Conservation (phyloP, 1,140 invertebrate species). For the Cotesia typhae region DNA sequence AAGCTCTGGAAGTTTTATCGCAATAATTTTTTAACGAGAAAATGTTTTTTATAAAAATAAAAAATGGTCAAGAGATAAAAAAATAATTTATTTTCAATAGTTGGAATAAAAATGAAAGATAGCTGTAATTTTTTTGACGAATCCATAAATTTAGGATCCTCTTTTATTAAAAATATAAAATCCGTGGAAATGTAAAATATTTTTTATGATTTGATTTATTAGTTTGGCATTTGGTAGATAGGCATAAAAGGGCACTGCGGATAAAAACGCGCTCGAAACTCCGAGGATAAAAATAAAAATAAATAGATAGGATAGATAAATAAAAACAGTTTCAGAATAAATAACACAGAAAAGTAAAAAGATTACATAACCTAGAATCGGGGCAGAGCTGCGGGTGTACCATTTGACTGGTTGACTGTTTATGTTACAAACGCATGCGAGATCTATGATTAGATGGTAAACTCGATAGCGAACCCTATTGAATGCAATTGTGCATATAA, state of each 20-base stretch:
- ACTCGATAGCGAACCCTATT: constrained; percentile 39
- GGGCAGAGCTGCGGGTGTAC: constrained; percentile 51
- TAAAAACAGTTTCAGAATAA: not conserved
- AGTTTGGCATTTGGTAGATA: constrained; percentile 40
- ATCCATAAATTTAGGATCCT: not conserved
- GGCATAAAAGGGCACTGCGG: constrained; percentile 42
- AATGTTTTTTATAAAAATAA: too few relatives aligned
- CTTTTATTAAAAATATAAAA: constrained; percentile 6
- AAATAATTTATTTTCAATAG: too few relatives aligned
- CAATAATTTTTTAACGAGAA: too few relatives aligned
- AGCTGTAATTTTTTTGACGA: not conserved
- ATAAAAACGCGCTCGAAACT: constrained; percentile 16
- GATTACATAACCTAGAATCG: constrained; percentile 35
- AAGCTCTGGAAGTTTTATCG: too few relatives aligned
- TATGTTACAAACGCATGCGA: constrained; percentile 51
- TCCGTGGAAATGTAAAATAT: not conserved
- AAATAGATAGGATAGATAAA: not conserved
- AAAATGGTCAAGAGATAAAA: too few relatives aligned
- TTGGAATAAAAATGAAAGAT: not conserved
- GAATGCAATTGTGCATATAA: constrained; percentile 34
- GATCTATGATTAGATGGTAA: constrained; percentile 43
- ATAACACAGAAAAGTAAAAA: not conserved
- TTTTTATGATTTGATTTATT: constrained; percentile 39
- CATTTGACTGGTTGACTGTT: constrained; percentile 56
- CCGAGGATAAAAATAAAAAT: not conserved